These are phyloP conservation scores for Drosophila willistoni DNA, from an alignment of 1,140 invertebrate species.

Conservation along the genomic window DNA sequence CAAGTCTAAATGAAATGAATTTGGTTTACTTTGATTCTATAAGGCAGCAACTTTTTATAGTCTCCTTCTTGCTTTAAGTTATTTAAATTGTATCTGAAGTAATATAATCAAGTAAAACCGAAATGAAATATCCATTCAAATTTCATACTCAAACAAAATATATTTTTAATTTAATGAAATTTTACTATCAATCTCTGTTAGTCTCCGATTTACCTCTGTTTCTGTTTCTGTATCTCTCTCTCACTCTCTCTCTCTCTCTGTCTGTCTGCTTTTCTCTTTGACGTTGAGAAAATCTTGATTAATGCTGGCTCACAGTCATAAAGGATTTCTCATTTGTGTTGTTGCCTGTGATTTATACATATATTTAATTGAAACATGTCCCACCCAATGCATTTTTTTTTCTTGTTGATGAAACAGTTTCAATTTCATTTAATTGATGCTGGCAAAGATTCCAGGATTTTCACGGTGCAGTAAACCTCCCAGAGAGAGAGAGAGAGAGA, in stretches of 20 bases:
- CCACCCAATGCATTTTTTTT: constrained; percentile 20
- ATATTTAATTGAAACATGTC: constrained; percentile 38
- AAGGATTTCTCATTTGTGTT: constrained; percentile 35
- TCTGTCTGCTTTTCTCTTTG: constrained; percentile 21
- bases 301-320: constrained; percentile 40
- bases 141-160: no score
- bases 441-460: background rate
- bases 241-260: background rate
- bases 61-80: no score
- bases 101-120: no score
- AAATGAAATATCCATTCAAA: no score
- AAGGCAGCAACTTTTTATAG: no score
- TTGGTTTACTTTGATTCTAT: no score
- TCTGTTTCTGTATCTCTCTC: background rate
- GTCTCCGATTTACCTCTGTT: background rate
- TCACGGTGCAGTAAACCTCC: background rate
- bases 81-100: no score
- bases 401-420: constrained; percentile 10
- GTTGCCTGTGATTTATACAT: constrained; percentile 31
- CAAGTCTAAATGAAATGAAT: no score
- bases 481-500: background rate
- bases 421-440: constrained; percentile 21
- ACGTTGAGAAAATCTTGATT: constrained; percentile 47
- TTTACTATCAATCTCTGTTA: background rate
- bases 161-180: background rate